Base-by-base conservation (phyloP, 2,797 vertebrate species). In the Decapterus maruadsi region DNA sequence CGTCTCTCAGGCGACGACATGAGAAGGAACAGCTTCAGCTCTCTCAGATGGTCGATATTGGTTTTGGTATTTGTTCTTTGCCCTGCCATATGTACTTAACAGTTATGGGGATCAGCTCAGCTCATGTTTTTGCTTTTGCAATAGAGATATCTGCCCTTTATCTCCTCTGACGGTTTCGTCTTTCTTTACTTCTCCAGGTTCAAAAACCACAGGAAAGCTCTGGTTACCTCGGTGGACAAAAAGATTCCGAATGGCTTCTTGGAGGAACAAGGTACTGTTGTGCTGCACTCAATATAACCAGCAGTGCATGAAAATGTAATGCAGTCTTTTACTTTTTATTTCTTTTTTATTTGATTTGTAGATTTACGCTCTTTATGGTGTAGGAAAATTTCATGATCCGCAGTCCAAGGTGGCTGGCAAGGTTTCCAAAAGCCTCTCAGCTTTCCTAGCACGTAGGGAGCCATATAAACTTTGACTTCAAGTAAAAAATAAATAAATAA, bases 241-340 rank as follows among this genome's bases (percentile, higher is more conserved):
- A 99, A 99, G 94, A 95, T 98, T 90, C 97, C 98, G 7, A 99
- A 98, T 90, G 97, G 97, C 84, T 97, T 98, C 92, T 91, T 98
- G 83, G 98, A 99, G 73, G 97, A 99, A 67, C 97, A 98, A 97
- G 98, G 98, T 99, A 96, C 74, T 53, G 58, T 75, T 77, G 81
- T 86, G 51, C 55, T 83, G 45, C 31, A 69, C 84, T 85, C 77
- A 81, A 70, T 67, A 76, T 81, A 88, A 85, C 62, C 58, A 77
- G 64, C 31, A 72, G 75, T 43, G 53, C 76, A 84, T 92, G 68
- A 86, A 90, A 84, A 88, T 72, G 61, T 88, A 85, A 90, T 64
- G 71, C 66, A 70, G 55, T 48, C 65, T 65, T 85, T 90, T 83
- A 71, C 54, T 78, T 86, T 89, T 82, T 84, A 81, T 84, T 51